Evolutionary conservation across 2,888 invertebrate genomes (phyloP), one percentile per base, ranked within the genome.

Genomic region (Lucinisca nassula): DNA sequence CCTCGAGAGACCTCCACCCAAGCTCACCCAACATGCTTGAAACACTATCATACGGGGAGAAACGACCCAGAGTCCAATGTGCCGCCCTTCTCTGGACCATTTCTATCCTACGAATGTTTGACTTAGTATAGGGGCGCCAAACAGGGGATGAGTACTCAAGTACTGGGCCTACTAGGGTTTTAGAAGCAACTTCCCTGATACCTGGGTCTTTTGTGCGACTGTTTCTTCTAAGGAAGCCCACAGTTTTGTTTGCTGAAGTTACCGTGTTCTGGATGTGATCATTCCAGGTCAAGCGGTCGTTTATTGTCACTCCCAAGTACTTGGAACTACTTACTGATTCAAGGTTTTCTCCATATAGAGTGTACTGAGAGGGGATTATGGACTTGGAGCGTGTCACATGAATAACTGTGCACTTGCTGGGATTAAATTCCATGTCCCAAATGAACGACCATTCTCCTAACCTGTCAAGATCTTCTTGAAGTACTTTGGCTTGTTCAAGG

Each of bases 291-390:
- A 74, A 27, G 74, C n/a, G 27, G 40, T 30, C 30, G 30, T 45
- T 74, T 27, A 74, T 74, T 27, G 38, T 45, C 40, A 74, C 74
- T 10, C 74, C 74, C 40, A 38, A 30, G 17, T 74, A 45, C 74
- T 74, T 74, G 24, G 74, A 74, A 12, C 49, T 12, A 30, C 24
- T 30, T 30, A 74, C 74, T 24, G 74, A 40, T 40, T 74, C 74
- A 10, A 74, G 45, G 10, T 40, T 8, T 24, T 74, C 40, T 10
- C 45, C 74, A 24, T 74, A 45, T 14, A 45, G 74, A 1, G 45
- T 1, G 74, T 74, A 74, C 74, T 67, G 17, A 21, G 35, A 35
- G 10, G 67, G 67, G 35, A 67, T 35, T 67, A 35, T 32, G 30
- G 32, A 35, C 35, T 12, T 35, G 21, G 67, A 4, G 32, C 67